A percentile compares a stretch with the other conserved stretches of the same genome.
phyloP scores from a whole-genome alignment of 2,113 vertebrate genomes.

The Scomber colias region DNA sequence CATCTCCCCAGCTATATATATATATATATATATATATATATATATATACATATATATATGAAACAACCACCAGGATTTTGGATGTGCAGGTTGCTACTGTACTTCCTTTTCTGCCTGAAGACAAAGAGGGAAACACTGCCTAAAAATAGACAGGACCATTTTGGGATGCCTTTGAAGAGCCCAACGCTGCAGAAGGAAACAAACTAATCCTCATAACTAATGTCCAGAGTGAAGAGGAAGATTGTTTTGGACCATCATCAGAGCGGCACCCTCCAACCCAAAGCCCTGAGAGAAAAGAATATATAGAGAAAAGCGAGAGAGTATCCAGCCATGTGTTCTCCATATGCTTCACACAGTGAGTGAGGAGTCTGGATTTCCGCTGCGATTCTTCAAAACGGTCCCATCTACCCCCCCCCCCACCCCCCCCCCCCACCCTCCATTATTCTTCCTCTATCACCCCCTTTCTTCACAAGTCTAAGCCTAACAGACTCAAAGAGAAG shows the following conservation, averaged over 20 bases:
- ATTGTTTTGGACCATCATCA: slow-evolving; percentile 74
- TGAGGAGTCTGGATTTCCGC: slow-evolving; percentile 63
- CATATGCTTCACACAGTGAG: slow-evolving; percentile 60
- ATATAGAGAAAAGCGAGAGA: not conserved
- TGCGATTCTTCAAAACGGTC: slow-evolving; percentile 61
- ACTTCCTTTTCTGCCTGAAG: slow-evolving; percentile 33
- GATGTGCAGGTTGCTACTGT: slow-evolving; percentile 32
- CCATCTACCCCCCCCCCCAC: slow-evolving; percentile 10
- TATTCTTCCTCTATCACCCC: slow-evolving; percentile 55
- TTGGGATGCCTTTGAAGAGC: slow-evolving; percentile 53
- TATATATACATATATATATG: slow-evolving; percentile 1
- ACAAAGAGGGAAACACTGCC: slow-evolving; percentile 29
- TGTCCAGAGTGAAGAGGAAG: slow-evolving; percentile 60
- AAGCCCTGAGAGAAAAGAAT: slow-evolving; percentile 20
- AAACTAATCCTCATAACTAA: slow-evolving; percentile 71
- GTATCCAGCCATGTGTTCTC: slow-evolving; percentile 65
- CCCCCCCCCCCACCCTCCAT: not conserved
- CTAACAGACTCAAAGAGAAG: slow-evolving; percentile 33
- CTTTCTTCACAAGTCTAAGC: slow-evolving; percentile 42
- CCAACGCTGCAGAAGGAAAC: slow-evolving; percentile 60
- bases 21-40: not conserved
- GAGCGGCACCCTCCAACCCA: slow-evolving; percentile 39
- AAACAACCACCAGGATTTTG: slow-evolving; percentile 37
- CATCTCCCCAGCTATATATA: not conserved
- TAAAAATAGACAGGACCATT: slow-evolving; percentile 57